phyloP scores from a whole-genome alignment of 2,888 invertebrate genomes.

The Sphinx pinastri region DNA sequence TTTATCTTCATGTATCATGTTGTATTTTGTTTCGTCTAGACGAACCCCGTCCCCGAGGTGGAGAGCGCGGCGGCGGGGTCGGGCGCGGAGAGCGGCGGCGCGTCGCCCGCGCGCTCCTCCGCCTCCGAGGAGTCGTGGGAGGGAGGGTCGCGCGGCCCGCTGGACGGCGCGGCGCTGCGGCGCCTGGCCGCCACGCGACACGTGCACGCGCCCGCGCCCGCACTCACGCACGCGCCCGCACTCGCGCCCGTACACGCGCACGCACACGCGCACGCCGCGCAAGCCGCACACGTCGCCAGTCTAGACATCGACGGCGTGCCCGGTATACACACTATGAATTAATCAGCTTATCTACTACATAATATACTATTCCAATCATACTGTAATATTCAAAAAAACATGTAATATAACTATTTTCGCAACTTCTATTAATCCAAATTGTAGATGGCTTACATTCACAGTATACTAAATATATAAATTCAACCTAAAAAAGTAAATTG shows the following conservation, averaged over 20 bases:
- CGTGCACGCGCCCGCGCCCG: conserved; percentile 33
- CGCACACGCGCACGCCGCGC: conserved; percentile 43
- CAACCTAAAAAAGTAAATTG: neutral
- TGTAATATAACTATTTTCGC: too few species aligned
- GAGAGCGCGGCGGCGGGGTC: conserved; percentile 28
- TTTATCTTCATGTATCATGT: too few species aligned
- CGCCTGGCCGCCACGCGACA: conserved; percentile 81
- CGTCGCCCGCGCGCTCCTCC: conserved; percentile 70
- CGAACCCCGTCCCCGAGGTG: neutral
- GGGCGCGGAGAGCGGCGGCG: conserved; percentile 45
- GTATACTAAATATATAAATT: too few species aligned
- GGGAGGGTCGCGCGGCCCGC: conserved; percentile 86
- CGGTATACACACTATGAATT: conserved; percentile 40
- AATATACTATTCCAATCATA: too few species aligned
- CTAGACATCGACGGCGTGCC: conserved; percentile 68
- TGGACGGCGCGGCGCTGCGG: conserved; percentile 92
- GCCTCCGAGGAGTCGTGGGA: conserved; percentile 81
- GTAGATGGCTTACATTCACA: too few species aligned
- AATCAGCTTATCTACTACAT: too few species aligned
- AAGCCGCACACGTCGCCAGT: conserved; percentile 29
- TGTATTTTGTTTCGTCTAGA: neutral
- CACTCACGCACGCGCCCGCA: conserved; percentile 35
- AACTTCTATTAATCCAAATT: too few species aligned
- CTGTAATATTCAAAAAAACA: too few species aligned
- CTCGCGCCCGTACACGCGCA: conserved; percentile 36